Evolutionary conservation across 2,797 vertebrate species (phyloP).

Genomic region (Gephyroberyx darwinii): DNA sequence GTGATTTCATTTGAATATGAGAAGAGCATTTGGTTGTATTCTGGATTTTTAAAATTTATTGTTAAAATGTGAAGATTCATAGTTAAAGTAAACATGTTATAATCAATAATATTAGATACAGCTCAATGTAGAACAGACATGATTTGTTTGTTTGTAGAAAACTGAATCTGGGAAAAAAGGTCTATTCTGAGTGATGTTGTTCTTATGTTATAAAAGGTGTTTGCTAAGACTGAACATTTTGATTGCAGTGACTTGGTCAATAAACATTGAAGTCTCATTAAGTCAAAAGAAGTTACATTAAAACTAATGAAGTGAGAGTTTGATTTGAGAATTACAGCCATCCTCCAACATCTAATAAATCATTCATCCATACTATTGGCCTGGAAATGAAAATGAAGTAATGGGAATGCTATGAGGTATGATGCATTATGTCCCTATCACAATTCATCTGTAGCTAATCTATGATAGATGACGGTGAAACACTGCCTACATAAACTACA

Average conservation of each 20-base stretch:
- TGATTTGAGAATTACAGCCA: conserved; percentile 38
- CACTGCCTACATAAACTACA: conserved; percentile 28
- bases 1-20: too few species aligned
- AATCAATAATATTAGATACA: too few species aligned
- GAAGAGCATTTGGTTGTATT: too few species aligned
- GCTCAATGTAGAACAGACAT: too few species aligned
- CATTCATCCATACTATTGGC: conserved; percentile 47
- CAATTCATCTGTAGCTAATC: conserved; percentile 41
- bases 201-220: conserved; percentile 21
- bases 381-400: conserved; percentile 47
- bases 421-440: conserved; percentile 16
- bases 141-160: too few species aligned
- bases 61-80: too few species aligned
- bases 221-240: conserved; percentile 32
- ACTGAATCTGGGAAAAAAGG: conserved; percentile 33
- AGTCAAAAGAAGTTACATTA: conserved; percentile 40
- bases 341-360: conserved; percentile 57
- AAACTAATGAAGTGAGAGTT: conserved; percentile 44
- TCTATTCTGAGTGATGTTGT: not conserved
- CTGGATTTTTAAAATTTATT: too few species aligned
- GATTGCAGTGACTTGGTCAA: conserved; percentile 8
- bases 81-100: too few species aligned
- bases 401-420: conserved; percentile 29
- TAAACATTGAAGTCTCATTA: conserved; percentile 24
- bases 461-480: conserved; percentile 45